phyloP scores from a whole-genome alignment of 2,113 vertebrate genomes.

The Pithys albifrons region DNA sequence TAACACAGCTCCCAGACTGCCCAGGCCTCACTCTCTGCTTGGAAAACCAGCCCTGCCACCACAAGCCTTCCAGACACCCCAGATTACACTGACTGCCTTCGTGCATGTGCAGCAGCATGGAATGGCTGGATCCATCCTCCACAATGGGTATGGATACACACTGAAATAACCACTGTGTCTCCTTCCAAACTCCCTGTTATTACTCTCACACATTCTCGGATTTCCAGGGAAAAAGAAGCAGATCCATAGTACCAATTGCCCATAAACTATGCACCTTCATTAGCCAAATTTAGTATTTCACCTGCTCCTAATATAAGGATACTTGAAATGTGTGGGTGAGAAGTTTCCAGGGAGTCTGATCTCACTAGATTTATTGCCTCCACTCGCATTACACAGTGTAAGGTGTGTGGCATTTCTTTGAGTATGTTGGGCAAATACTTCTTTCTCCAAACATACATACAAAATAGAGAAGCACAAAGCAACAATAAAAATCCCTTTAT shows the following conservation, averaged over 20 bases:
- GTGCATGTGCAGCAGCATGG: accelerated
- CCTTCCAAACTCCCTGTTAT: not conserved
- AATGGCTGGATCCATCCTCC: not conserved
- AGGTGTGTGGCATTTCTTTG: not conserved
- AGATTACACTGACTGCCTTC: not conserved
- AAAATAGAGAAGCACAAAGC: not conserved
- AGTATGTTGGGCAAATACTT: not conserved
- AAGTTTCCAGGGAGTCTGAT: not conserved
- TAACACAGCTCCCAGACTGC: conserved; percentile 5
- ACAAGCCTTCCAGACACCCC: not conserved
- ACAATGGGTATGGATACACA: not conserved
- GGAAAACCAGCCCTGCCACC: not conserved
- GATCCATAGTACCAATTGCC: not conserved
- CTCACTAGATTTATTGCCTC: not conserved
- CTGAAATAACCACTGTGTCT: not conserved
- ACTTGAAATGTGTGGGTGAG: accelerated
- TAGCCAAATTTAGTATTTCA: not conserved
- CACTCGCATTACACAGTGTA: not conserved
- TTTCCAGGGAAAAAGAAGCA: not conserved
- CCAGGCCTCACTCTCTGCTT: not conserved
- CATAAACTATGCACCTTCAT: not conserved
- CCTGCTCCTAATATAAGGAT: not conserved
- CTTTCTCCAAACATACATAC: not conserved
- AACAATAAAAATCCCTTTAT: conserved; percentile 7
- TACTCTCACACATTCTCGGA: not conserved